A percentile compares a stretch with the other conserved stretches of the same genome.
phyloP scores from a whole-genome alignment of 1,140 invertebrate genomes.

The Epicauta chinensis region DNA sequence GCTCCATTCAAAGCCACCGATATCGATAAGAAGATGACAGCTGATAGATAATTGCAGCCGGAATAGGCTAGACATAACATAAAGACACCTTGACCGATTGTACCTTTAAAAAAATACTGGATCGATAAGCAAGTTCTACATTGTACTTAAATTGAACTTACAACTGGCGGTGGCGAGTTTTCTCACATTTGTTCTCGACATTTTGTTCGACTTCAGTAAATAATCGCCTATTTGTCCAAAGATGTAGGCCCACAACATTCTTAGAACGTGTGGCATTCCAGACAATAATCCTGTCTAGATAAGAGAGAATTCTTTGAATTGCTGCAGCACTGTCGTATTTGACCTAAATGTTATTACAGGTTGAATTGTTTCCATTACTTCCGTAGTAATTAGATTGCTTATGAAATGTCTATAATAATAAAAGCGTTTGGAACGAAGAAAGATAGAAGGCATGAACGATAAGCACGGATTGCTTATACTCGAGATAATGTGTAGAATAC shows the following conservation, averaged over 20 bases:
- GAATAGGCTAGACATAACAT: slow-evolving; percentile 54
- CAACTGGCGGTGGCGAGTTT: slow-evolving; percentile 56
- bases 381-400: no score
- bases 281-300: slow-evolving; percentile 58
- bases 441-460: no score
- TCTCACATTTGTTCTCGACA: slow-evolving; percentile 55
- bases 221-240: slow-evolving; percentile 57
- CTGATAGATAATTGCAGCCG: slow-evolving; percentile 54
- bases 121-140: no score
- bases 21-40: slow-evolving; percentile 54
- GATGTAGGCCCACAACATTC: slow-evolving; percentile 55
- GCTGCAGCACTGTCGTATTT: no score
- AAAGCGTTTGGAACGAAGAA: no score
- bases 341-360: no score
- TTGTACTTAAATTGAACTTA: slow-evolving; percentile 39
- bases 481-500: no score
- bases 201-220: slow-evolving; percentile 49
- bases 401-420: no score
- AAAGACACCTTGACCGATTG: slow-evolving; percentile 43
- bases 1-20: slow-evolving; percentile 58
- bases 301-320: not conserved
- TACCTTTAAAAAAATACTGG: no score
- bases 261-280: slow-evolving; percentile 57
- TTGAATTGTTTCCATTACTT: no score
- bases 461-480: no score